Percentiles rank a stretch among this genome's conserved stretches.
Evolutionary conservation across 2,888 invertebrate species (phyloP).

Genomic region (Thereva unica): DNA sequence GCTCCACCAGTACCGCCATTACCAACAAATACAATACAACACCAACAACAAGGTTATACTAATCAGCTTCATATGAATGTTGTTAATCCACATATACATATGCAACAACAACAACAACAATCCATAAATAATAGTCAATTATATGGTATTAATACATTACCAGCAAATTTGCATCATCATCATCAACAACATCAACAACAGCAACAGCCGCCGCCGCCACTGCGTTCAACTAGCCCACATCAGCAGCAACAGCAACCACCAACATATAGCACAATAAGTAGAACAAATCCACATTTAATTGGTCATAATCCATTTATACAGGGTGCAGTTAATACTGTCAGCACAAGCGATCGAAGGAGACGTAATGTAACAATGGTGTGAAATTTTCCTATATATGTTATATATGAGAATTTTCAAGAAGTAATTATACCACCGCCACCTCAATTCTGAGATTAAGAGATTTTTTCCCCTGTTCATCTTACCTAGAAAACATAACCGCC

Average conservation of each 20-base stretch:
- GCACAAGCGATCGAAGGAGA: conserved; percentile 59
- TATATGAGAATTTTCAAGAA: too few species aligned
- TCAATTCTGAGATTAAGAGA: too few species aligned
- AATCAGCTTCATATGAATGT: conserved; percentile 22
- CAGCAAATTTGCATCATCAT: background rate
- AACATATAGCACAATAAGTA: conserved; percentile 55
- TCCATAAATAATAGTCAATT: conserved; percentile 12
- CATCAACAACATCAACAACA: conserved; percentile 1
- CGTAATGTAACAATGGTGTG: conserved; percentile 67
- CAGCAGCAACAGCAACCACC: conserved; percentile 48
- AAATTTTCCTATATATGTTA: conserved; percentile 38
- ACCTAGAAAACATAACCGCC: too few species aligned
- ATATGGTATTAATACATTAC: conserved; percentile 11
- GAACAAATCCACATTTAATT: conserved; percentile 7
- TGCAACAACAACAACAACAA: background rate
- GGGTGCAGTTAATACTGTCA: background rate
- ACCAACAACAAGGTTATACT: conserved; percentile 3
- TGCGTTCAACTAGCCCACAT: conserved; percentile 16
- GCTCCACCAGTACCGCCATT: conserved; percentile 63
- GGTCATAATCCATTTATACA: conserved; percentile 6
- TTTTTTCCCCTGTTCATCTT: too few species aligned
- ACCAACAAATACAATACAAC: conserved; percentile 50
- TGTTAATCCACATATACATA: background rate
- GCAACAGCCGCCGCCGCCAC: background rate
- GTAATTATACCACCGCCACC: too few species aligned